Percentiles rank a stretch among this genome's conserved stretches.
Evolutionary conservation across 2,888 invertebrate species (phyloP).

Genomic region (Lithophane ornitopus): DNA sequence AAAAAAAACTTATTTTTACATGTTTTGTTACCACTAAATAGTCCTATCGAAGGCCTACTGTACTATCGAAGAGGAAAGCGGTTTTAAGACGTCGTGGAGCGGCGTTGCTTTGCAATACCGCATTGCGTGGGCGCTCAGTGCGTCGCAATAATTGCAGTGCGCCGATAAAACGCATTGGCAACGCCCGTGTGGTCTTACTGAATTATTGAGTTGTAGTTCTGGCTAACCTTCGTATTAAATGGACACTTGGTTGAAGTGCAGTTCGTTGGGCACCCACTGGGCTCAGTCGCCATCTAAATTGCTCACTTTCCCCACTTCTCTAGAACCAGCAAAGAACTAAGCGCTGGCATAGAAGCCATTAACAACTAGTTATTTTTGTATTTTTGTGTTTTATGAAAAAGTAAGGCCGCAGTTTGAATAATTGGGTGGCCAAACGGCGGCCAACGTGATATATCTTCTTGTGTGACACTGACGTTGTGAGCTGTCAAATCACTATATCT

Average conservation of each 20-base stretch:
- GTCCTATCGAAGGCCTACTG: too few relatives aligned
- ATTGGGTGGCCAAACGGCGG: not conserved
- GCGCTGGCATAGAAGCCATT: not conserved
- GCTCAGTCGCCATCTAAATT: conserved; percentile 4
- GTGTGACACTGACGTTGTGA: not conserved
- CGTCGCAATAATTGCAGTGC: not conserved
- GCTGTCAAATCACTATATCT: not conserved
- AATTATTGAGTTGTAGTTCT: not conserved
- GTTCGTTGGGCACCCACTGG: not conserved
- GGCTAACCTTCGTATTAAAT: not conserved
- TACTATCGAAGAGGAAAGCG: too few relatives aligned
- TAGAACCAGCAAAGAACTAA: not conserved
- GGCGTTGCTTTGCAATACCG: too few relatives aligned
- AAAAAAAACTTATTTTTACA: too few relatives aligned
- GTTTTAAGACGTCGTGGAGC: too few relatives aligned
- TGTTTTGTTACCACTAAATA: too few relatives aligned
- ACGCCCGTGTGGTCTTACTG: not conserved
- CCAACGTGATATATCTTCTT: not conserved
- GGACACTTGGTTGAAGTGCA: not conserved
- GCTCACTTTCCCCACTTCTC: not conserved
- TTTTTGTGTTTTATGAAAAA: not conserved
- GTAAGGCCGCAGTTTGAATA: not conserved
- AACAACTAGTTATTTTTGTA: conserved; percentile 5
- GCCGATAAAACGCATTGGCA: not conserved
- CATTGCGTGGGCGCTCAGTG: too few relatives aligned